These are phyloP conservation scores for Ganaspis brasiliensis DNA, from an alignment of 2,888 invertebrate genomes.

Conservation along the genomic window DNA sequence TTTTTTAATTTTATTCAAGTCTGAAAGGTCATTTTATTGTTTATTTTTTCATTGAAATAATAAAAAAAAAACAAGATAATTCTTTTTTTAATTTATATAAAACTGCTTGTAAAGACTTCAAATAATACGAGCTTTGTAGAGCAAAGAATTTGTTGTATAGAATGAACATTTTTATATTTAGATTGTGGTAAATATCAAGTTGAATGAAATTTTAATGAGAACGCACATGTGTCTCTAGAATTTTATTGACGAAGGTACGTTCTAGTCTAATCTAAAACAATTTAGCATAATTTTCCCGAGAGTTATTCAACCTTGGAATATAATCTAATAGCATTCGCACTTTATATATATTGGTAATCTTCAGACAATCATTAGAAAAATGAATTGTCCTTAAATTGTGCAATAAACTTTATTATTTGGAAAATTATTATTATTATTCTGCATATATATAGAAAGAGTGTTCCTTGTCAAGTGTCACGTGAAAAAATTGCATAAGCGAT, in stretches of 20 bases:
- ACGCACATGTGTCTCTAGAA: constrained; percentile 19
- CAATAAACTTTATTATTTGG: background rate
- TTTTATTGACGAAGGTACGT: constrained; percentile 16
- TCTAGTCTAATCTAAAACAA: constrained; percentile 14
- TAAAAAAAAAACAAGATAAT: no score
- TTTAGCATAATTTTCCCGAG: constrained; percentile 11
- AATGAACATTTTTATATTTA: background rate
- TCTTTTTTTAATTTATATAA: no score
- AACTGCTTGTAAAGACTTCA: no score
- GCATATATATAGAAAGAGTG: background rate
- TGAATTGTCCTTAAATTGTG: background rate
- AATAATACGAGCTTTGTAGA: background rate
- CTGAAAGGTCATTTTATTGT: no score
- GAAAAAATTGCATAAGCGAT: constrained; percentile 1
- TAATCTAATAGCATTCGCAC: background rate
- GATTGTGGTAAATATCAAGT: background rate
- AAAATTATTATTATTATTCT: background rate
- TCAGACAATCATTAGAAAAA: background rate
- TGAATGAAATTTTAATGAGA: background rate
- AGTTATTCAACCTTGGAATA: background rate
- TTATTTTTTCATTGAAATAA: no score
- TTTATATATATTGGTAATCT: background rate
- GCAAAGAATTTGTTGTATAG: no score
- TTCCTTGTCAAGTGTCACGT: background rate
- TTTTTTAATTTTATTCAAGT: no score